A percentile compares a stretch with the other conserved stretches of the same genome.
These are phyloP conservation scores for Lutraria rhynchaena DNA, from an alignment of 1,140 invertebrate species.

Conservation along the genomic window DNA sequence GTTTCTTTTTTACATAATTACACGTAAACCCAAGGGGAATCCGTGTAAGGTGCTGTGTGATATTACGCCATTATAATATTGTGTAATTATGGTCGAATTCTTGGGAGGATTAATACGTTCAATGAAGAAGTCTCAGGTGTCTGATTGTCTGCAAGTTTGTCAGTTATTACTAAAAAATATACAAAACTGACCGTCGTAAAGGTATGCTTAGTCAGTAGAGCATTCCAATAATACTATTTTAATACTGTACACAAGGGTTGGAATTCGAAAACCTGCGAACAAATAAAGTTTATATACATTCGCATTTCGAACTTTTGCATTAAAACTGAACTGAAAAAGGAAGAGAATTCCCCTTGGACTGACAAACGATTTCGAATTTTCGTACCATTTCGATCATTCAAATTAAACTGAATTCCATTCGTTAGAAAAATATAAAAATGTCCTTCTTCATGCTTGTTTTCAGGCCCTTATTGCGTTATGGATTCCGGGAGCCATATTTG, in stretches of 20 bases:
- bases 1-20: neutral
- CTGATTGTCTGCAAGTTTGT: too few relatives aligned
- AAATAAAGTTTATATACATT: neutral
- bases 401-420: neutral
- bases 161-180: too few relatives aligned
- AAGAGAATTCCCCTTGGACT: neutral
- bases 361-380: neutral
- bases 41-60: neutral
- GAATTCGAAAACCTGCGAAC: too few relatives aligned
- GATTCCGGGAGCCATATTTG: slow-evolving; percentile 33
- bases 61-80: too few relatives aligned
- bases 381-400: neutral
- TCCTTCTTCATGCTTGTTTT: neutral
- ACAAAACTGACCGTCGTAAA: too few relatives aligned
- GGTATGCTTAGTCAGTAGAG: too few relatives aligned
- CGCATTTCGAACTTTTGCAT: neutral
- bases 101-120: too few relatives aligned
- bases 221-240: too few relatives aligned
- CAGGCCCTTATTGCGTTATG: slow-evolving; percentile 25
- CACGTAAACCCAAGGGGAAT: neutral
- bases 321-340: neutral
- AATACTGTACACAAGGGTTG: too few relatives aligned
- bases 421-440: neutral
- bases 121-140: too few relatives aligned
- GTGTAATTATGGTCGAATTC: too few relatives aligned